Conservation (phyloP, 2,113 vertebrate genomes). For the Eolophus roseicapilla region DNA sequence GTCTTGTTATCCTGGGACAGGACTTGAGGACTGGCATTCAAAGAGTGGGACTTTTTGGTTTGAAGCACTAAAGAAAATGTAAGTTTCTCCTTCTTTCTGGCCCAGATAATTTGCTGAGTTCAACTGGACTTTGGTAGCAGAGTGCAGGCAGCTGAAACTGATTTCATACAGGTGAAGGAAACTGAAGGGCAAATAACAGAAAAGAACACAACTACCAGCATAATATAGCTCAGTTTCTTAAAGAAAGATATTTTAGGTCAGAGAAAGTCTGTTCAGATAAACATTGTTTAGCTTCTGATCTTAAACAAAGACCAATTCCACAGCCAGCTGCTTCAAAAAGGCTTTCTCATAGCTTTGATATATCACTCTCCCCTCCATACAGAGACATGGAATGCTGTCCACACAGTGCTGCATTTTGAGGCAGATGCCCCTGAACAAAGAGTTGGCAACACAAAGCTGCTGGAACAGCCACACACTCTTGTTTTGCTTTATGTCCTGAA, state of each 20-base stretch:
- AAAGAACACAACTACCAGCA: background rate
- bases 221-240: background rate
- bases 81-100: background rate
- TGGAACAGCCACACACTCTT: background rate
- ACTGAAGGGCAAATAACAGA: background rate
- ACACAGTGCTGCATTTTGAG: background rate
- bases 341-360: background rate
- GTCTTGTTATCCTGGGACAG: background rate
- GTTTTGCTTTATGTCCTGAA: background rate
- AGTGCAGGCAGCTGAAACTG: background rate
- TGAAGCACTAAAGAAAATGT: background rate
- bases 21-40: background rate
- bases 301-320: background rate
- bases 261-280: background rate
- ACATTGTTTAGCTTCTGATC: background rate
- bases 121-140: background rate
- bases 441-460: background rate
- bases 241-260: background rate
- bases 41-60: background rate
- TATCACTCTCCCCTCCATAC: background rate
- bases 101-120: background rate
- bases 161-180: background rate
- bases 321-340: background rate
- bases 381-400: background rate
- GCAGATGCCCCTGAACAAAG: background rate